Base-by-base conservation (phyloP, 2,888 invertebrate species). In the Xestia c-nigrum region DNA sequence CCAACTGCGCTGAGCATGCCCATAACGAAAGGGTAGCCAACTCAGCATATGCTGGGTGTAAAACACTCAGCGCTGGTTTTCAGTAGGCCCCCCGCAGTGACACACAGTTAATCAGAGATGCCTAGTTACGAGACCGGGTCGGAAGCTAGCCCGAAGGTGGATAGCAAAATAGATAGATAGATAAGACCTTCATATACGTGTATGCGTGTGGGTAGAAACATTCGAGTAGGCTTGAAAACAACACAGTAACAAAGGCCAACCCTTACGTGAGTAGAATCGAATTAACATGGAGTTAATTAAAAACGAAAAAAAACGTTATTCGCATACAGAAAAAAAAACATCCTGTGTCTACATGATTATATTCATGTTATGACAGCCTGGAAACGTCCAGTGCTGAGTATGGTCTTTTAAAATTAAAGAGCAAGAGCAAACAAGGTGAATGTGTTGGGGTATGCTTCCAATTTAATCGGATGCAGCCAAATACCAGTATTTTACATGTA, bases 261-360 rank as follows among this genome's bases (percentile, higher is more conserved):
- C 81, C 69, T 76, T 82, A 75, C 80, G 80, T 85, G 85, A 75
- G 75, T 61, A 65, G 80, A 83, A 86, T 86, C 31, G 74, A 80
- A 85, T 83, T 71, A 80, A 63, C 77, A 64, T 78, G 24, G 66
- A 75, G 80, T 81, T 76, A 85, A 87, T 81, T 78, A 84, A 79
- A 80, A 83, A 52, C 16, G 16, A 46, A 71, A 76, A 77, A 84
- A 64, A 68, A 61, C 57, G 43, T 61, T 38, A 70, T 72, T 31
- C 47, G 74, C 65, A 57, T 52, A 76, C 52, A 68, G 31, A 72
- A 72, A 70, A 69, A 66, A 66, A 65, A 74, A 50, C 40, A 69
- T 61, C 55, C 74, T 74, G 65, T 38, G 50, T 80, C 68, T 71
- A 72, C 80, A 72, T 72, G 43, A 66, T 79, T 64, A 83, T 63